Base-by-base conservation (phyloP, 2,113 vertebrate species). In the Pseudopodoces humilis region DNA sequence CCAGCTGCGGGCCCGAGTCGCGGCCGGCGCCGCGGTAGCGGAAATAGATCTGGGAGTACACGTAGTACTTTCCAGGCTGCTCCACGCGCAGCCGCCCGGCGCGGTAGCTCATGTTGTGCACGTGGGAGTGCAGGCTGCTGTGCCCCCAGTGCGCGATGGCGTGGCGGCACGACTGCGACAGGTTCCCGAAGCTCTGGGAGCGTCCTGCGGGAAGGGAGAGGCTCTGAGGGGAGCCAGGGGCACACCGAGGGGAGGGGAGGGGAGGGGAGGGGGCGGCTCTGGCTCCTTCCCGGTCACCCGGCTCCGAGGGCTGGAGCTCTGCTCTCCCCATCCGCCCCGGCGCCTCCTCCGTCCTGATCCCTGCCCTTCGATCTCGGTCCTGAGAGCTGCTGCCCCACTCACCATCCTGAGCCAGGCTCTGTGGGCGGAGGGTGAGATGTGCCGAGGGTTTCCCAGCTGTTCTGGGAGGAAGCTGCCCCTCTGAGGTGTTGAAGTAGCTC, bases 31-130 rank as follows among this genome's bases (percentile, higher is more conserved):
- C 96, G 41, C 98, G 98, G 69, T 96, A 97, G 91, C 94, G 96
- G 87, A 99, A 99, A 79, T 98, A 99, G 77, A 99, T 98, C 98
- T 98, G 98, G 2, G 98, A 98, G 76, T 99, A 99, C 85, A 99
- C 94, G 91, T 99, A 99, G 97, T 99, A 99, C 50, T 98, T 98
- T 74, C 99, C 99, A 4, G 98, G 98, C 94, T 98, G 98, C 74
- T 98, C 97, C 62, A 99, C 97, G 3, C 97, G 98, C 76, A 99
- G 98, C 69, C 97, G 98, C 41, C 98, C 98, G 1, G 98, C 98
- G n/a, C 75, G 86, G 97, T 99, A 98, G 3, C 96, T 98, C 98
- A 99, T 98, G 98, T 99, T 98, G 97, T 98, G 98, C 80, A 99
- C 97, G 94, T 99, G 98, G 9, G 98, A 97, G 5, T 98, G 98